Evolutionary conservation across 2,888 invertebrate species (phyloP).

Genomic region (Perithous albicinctus): DNA sequence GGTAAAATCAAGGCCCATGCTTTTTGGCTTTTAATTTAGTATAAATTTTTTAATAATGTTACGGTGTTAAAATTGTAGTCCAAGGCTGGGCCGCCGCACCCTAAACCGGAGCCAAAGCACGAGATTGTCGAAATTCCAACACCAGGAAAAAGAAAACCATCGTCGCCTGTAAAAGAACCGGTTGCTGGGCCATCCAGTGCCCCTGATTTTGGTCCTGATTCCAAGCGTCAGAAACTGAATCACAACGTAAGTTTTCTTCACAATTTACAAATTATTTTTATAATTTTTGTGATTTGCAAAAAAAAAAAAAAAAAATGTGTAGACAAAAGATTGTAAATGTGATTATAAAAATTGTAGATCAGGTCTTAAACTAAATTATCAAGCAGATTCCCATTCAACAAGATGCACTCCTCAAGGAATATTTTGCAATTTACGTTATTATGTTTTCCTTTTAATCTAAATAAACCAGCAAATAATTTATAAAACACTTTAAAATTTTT

Average conservation of each 20-base stretch:
- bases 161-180: constrained; percentile 79
- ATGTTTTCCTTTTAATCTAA: no score
- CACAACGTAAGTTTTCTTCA: constrained; percentile 61
- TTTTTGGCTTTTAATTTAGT: constrained; percentile 46
- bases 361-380: no score
- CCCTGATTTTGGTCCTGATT: constrained; percentile 75
- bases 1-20: constrained; percentile 53
- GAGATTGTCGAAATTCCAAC: constrained; percentile 63
- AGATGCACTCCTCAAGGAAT: no score
- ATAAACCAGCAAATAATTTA: no score
- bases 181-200: constrained; percentile 72
- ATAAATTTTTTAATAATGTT: constrained; percentile 5
- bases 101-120: constrained; percentile 73
- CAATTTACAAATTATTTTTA: background rate
- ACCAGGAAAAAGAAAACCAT: constrained; percentile 78
- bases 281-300: no score
- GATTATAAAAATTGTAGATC: no score
- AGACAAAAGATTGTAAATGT: no score
- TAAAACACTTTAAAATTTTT: no score
- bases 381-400: no score
- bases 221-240: constrained; percentile 77
- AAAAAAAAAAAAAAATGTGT: no score
- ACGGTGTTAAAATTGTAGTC: background rate
- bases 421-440: no score
- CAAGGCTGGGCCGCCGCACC: constrained; percentile 71